phyloP scores from a whole-genome alignment of 2,113 vertebrate species.

The Myodes glareolus region DNA sequence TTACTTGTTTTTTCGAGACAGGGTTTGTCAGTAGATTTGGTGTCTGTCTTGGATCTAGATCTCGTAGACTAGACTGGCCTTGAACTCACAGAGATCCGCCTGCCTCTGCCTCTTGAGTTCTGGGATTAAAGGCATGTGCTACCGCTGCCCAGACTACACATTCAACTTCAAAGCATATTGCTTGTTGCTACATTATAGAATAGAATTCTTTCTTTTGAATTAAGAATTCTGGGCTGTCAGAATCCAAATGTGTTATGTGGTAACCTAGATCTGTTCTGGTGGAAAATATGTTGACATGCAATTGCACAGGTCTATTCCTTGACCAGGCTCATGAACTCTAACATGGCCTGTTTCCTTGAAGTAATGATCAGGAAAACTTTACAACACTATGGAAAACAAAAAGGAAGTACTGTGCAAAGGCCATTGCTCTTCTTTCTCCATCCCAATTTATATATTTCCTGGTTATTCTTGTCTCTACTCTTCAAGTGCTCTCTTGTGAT shows the following conservation, averaged over 20 bases:
- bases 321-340: neutral
- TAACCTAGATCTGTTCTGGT: neutral
- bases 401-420: neutral
- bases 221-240: neutral
- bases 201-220: neutral
- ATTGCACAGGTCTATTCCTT: neutral
- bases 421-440: neutral
- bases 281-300: neutral
- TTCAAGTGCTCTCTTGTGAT: fast-evolving
- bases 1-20: no score
- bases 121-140: no score
- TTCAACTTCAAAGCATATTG: neutral
- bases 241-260: neutral
- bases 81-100: no score
- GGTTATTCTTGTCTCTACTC: neutral
- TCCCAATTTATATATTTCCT: neutral
- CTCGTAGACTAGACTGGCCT: no score
- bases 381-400: neutral
- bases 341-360: neutral
- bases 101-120: no score
- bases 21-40: no score
- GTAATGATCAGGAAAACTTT: neutral
- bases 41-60: no score
- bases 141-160: no score
- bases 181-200: neutral